Conservation (phyloP, 2,797 vertebrate species). For the Eulemur coronatus region DNA sequence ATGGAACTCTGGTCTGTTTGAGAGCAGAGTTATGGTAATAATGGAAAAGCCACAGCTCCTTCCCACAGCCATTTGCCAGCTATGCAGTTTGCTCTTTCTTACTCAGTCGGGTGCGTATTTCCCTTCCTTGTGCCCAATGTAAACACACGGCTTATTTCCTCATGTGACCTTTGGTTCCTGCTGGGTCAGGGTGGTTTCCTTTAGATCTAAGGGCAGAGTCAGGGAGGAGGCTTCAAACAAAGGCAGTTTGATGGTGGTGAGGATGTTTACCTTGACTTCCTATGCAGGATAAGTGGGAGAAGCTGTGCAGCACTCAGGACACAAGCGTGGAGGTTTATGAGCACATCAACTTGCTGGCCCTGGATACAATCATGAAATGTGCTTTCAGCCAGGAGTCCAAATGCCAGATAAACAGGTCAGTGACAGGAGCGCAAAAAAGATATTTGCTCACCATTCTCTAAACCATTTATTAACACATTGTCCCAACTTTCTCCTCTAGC, state of each 20-base stretch:
- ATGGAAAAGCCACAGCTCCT: neutral
- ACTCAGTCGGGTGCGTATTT: neutral
- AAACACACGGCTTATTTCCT: neutral
- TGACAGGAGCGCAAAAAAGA: neutral
- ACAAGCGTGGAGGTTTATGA: slow-evolving; percentile 89
- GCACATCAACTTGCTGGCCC: slow-evolving; percentile 91
- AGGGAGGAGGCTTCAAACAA: neutral
- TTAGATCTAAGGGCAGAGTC: neutral
- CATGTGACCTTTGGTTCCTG: neutral
- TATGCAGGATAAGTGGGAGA: slow-evolving; percentile 84
- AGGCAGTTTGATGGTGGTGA: neutral
- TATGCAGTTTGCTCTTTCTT: neutral
- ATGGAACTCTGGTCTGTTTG: neutral
- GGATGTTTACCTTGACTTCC: slow-evolving; percentile 2
- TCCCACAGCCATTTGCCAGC: neutral
- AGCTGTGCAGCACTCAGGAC: slow-evolving; percentile 52
- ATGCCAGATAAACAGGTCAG: slow-evolving; percentile 91
- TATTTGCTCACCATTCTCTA: neutral
- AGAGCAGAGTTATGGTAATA: neutral
- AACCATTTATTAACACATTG: neutral
- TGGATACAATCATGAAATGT: slow-evolving; percentile 93
- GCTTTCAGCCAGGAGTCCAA: slow-evolving; percentile 90
- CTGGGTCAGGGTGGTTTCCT: neutral
- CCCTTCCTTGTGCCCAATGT: neutral
- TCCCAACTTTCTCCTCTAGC: slow-evolving; percentile 67